These are phyloP conservation scores for Charina bottae DNA, from an alignment of 2,113 vertebrate genomes.

Conservation along the genomic window DNA sequence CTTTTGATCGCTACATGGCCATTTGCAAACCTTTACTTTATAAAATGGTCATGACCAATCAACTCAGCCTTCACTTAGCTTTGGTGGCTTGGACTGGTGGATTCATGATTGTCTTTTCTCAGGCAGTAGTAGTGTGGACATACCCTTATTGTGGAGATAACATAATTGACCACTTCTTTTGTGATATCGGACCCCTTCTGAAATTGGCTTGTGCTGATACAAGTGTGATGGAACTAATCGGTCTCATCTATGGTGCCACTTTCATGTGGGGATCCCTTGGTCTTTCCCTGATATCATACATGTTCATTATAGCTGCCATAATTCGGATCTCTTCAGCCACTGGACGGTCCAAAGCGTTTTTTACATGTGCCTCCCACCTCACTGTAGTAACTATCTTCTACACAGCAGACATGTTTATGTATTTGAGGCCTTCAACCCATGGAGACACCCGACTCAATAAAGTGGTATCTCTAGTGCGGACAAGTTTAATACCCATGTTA, in stretches of 20 bases:
- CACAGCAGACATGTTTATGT: neutral
- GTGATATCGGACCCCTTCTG: too few species aligned
- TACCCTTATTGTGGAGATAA: conserved; percentile 54
- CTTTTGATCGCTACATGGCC: neutral
- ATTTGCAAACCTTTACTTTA: conserved; percentile 51
- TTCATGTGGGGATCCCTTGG: neutral
- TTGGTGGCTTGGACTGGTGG: conserved; percentile 44
- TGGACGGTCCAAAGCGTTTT: too few species aligned
- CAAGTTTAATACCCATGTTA: neutral
- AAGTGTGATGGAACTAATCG: neutral
- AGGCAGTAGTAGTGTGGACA: conserved; percentile 33
- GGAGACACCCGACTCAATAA: neutral
- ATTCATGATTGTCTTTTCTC: conserved; percentile 51
- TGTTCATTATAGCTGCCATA: neutral
- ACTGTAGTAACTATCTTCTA: neutral
- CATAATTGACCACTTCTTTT: too few species aligned
- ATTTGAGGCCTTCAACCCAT: neutral
- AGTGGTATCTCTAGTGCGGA: neutral
- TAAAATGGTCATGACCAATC: conserved; percentile 45
- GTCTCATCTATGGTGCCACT: neutral
- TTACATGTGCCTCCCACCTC: neutral
- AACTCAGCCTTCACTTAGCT: conserved; percentile 27
- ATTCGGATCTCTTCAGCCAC: neutral
- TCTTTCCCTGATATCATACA: neutral
- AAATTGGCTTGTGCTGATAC: neutral